Base-by-base conservation (phyloP, 2,113 vertebrate species). In the Caranx melampygus region DNA sequence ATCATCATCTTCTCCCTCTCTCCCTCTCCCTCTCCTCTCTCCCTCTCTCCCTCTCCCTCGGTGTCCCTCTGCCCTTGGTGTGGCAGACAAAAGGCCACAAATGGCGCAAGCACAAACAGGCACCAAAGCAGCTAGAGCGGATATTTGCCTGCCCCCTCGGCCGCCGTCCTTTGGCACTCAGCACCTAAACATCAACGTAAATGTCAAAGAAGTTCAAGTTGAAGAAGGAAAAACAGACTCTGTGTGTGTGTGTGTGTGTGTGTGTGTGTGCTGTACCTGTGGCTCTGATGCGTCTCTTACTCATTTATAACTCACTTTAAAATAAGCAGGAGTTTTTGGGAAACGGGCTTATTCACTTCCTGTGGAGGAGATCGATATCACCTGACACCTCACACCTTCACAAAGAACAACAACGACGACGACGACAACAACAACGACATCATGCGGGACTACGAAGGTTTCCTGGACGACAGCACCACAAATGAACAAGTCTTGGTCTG, bases 201-300 rank as follows among this genome's bases (percentile, higher is more conserved):
- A 88, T 66, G 76, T 87, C 73, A 78, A 47, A 68, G 63, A 81
- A 63, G 71, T 74, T 87, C 83, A 76, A 64, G 78, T 26, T 47
- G 11, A 62, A 68, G 85, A 72, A 54, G 61, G 61, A 63, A 78
- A 72, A 66, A 61, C 18, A 54, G 33, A 34, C 55, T 66, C 3
- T 4, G 75, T 26, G 26, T 26, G 26, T 26, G 26, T 26, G 26
- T 26, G 26, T 26, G 26, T 26, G 26, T 26, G 26, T 26, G 26
- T 26, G 26, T 26, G 26, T 26, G 18, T 34, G 69, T 18, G 59
- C 20, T 55, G 26, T 51, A 71, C 65, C 64, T 82, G 78, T 7
- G 60, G 73, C 73, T 80, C 45, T 71, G 59, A 75, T 55, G 52
- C 10, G 44, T n/a, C 12, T 54, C 9, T 5, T 20, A 13, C 20